Percentiles rank a stretch among this genome's conserved stretches.
phyloP scores from a whole-genome alignment of 2,797 vertebrate genomes.

The Melanogrammus aeglefinus region DNA sequence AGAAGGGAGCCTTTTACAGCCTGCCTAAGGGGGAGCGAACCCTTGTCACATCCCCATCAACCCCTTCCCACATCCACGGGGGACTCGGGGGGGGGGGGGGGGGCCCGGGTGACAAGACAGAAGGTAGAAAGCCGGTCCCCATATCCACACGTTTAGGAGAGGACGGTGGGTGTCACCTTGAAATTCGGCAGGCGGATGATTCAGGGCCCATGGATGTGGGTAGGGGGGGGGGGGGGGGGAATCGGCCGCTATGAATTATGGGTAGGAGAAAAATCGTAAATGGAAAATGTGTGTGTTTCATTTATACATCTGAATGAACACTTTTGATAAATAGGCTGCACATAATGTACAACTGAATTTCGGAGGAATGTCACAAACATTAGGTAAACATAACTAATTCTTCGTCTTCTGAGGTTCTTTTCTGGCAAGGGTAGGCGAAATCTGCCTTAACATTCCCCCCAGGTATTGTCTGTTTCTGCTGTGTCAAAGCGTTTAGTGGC shows the following conservation, averaged over 20 bases:
- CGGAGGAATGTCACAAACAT: too few relatives aligned
- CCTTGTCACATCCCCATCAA: conserved; percentile 10
- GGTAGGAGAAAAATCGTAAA: conserved; percentile 30
- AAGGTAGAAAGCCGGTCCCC: conserved; percentile 45
- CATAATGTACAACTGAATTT: too few relatives aligned
- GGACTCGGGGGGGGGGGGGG: too few relatives aligned
- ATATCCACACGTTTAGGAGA: conserved; percentile 33
- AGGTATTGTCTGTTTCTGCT: not conserved
- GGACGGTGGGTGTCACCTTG: conserved; percentile 59
- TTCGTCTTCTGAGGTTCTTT: not conserved
- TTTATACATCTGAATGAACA: conserved; percentile 42
- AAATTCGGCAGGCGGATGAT: conserved; percentile 56
- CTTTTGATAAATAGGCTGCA: conserved; percentile 21
- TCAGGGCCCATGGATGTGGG: conserved; percentile 42
- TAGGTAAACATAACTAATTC: not conserved
- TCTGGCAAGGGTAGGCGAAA: not conserved
- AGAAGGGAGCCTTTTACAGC: not conserved
- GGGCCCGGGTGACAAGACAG: conserved; percentile 39
- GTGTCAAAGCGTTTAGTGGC: not conserved
- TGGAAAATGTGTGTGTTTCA: conserved; percentile 35
- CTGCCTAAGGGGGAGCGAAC: not conserved
- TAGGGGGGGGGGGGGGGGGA: conserved; percentile 39
- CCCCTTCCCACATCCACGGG: conserved; percentile 6
- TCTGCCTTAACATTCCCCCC: not conserved
- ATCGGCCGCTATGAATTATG: conserved; percentile 40